phyloP scores from a whole-genome alignment of 2,888 invertebrate species.

The Hirudinaria manillensis region DNA sequence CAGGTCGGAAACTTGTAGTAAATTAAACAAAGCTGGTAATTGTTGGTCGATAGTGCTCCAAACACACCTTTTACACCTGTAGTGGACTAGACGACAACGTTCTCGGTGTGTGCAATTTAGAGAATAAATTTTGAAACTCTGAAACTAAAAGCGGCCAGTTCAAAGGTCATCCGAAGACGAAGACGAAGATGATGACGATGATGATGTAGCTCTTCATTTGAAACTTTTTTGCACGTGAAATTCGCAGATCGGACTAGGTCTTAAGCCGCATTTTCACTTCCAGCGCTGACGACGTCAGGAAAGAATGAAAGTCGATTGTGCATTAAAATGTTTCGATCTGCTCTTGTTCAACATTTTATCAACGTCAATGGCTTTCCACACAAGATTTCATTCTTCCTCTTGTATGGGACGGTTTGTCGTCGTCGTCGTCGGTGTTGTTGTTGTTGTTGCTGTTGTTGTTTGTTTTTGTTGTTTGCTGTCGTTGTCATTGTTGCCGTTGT shows the following conservation, averaged over 20 bases:
- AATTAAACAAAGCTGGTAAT: slow-evolving; percentile 2
- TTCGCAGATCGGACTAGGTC: no score
- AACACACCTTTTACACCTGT: neutral
- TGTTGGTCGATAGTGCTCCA: neutral
- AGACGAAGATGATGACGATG: neutral
- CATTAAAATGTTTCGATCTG: slow-evolving; percentile 11
- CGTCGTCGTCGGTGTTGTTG: neutral
- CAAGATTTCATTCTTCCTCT: no score
- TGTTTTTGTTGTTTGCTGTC: neutral
- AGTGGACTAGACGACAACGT: neutral
- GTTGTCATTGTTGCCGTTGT: slow-evolving; percentile 3
- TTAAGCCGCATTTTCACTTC: no score
- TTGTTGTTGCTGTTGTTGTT: neutral
- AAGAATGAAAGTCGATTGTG: no score
- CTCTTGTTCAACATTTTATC: neutral
- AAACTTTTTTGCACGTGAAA: no score
- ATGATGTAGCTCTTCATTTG: neutral
- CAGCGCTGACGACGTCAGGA: no score
- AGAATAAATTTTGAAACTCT: no score
- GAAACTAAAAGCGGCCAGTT: no score
- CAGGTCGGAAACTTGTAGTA: neutral
- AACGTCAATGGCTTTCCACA: neutral
- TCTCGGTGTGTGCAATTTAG: neutral
- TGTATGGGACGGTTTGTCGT: neutral
- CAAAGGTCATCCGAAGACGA: no score